These are phyloP conservation scores for Aptenodytes forsteri DNA, from an alignment of 2,113 vertebrate species.

Conservation along the genomic window DNA sequence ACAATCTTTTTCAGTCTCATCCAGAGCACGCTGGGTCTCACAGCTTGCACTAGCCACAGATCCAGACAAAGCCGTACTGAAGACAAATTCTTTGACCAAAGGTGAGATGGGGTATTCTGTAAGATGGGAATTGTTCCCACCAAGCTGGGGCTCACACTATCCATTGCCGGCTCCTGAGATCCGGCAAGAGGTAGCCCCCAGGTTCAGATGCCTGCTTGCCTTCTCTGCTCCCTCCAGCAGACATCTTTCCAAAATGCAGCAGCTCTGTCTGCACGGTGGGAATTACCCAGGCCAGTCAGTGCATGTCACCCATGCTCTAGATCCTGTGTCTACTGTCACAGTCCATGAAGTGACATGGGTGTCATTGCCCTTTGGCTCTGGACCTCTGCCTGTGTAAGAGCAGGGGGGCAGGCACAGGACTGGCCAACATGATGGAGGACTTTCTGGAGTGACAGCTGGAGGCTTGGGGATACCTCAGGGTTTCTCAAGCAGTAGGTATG, in stretches of 20 bases:
- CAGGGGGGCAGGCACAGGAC: not conserved
- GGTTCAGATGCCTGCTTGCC: not conserved
- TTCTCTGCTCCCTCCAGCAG: not conserved
- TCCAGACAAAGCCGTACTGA: not conserved
- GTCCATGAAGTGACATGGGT: too few species aligned
- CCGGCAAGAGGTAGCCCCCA: not conserved
- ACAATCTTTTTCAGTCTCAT: not conserved
- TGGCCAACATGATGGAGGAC: not conserved
- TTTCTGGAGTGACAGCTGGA: not conserved
- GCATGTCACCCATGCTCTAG: not conserved
- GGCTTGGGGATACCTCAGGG: not conserved
- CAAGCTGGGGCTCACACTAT: not conserved
- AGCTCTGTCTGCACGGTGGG: fast-evolving
- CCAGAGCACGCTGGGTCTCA: not conserved
- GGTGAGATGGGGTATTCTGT: not conserved
- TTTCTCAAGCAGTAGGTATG: not conserved
- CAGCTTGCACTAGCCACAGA: not conserved
- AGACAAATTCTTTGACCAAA: not conserved
- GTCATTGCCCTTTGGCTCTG: not conserved
- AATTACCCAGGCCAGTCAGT: not conserved
- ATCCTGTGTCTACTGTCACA: not conserved
- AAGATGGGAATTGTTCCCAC: not conserved
- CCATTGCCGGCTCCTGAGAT: not conserved
- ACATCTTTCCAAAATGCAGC: not conserved
- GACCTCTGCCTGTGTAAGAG: not conserved